phyloP scores from a whole-genome alignment of 2,888 invertebrate species.

The Gisinianus flammeolus region DNA sequence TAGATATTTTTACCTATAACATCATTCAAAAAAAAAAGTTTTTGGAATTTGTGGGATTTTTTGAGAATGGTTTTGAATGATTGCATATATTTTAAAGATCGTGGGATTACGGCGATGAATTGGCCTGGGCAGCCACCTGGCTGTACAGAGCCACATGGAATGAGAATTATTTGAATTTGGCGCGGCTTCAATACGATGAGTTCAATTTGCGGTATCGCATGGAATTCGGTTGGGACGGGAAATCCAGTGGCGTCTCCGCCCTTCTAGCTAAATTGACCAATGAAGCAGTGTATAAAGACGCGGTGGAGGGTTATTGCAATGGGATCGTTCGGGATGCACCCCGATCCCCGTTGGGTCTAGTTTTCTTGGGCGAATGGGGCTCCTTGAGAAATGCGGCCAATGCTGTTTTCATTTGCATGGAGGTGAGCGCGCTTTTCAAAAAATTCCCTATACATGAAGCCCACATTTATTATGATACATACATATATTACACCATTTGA shows the following conservation, averaged over 20 bases:
- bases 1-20: not conserved
- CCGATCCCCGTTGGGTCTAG: slow-evolving; percentile 58
- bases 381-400: slow-evolving; percentile 52
- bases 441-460: too few relatives aligned
- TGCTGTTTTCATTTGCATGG: slow-evolving; percentile 47
- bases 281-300: slow-evolving; percentile 46
- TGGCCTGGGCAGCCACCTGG: slow-evolving; percentile 68
- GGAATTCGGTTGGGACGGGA: slow-evolving; percentile 59
- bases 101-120: slow-evolving; percentile 67
- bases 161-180: slow-evolving; percentile 64
- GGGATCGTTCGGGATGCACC: slow-evolving; percentile 49
- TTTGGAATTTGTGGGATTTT: not conserved
- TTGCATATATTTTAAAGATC: not conserved
- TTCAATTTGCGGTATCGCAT: slow-evolving; percentile 60
- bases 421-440: too few relatives aligned
- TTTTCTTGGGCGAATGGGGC: slow-evolving; percentile 57
- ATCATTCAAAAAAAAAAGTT: too few relatives aligned
- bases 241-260: slow-evolving; percentile 53
- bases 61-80: not conserved
- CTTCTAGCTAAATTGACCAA: slow-evolving; percentile 56
- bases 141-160: slow-evolving; percentile 66
- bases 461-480: too few relatives aligned
- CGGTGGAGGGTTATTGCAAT: slow-evolving; percentile 60
- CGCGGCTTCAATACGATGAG: slow-evolving; percentile 64
- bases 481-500: too few relatives aligned